phyloP scores from a whole-genome alignment of 2,797 vertebrate genomes.

The Sebastes kiyomatsui region DNA sequence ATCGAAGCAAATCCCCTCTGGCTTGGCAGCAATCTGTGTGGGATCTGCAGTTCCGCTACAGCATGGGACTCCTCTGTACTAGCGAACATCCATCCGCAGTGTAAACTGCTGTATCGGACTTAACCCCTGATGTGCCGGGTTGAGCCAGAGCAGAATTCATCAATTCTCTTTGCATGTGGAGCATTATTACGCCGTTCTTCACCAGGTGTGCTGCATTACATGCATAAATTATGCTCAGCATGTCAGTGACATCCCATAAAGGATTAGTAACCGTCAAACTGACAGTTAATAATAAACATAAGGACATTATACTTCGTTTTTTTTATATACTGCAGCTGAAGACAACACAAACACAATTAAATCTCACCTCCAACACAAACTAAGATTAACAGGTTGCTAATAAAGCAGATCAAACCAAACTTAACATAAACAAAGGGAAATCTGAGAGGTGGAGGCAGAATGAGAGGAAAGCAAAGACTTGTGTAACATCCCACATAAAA shows the following conservation, averaged over 20 bases:
- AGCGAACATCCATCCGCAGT: slow-evolving; percentile 85
- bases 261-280: slow-evolving; percentile 6
- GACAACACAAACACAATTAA: background rate
- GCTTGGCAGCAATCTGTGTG: slow-evolving; percentile 79
- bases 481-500: background rate
- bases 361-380: background rate
- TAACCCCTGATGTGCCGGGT: slow-evolving; percentile 74
- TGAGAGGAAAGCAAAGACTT: background rate
- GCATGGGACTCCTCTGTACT: slow-evolving; percentile 81
- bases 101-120: slow-evolving; percentile 86
- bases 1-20: slow-evolving; percentile 71
- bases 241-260: slow-evolving; percentile 14
- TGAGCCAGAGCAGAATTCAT: slow-evolving; percentile 35
- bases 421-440: background rate
- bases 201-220: slow-evolving; percentile 68
- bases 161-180: slow-evolving; percentile 42
- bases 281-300: background rate
- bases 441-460: background rate
- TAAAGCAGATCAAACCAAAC: background rate
- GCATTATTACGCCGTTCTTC: slow-evolving; percentile 27
- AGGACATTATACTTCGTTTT: background rate
- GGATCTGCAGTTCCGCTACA: slow-evolving; percentile 84
- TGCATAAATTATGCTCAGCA: slow-evolving; percentile 54
- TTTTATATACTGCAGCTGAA: slow-evolving; percentile 18
- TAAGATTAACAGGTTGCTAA: slow-evolving; percentile 6